These are phyloP conservation scores for Teleiodes luculella DNA, from an alignment of 2,888 invertebrate species.

Conservation along the genomic window DNA sequence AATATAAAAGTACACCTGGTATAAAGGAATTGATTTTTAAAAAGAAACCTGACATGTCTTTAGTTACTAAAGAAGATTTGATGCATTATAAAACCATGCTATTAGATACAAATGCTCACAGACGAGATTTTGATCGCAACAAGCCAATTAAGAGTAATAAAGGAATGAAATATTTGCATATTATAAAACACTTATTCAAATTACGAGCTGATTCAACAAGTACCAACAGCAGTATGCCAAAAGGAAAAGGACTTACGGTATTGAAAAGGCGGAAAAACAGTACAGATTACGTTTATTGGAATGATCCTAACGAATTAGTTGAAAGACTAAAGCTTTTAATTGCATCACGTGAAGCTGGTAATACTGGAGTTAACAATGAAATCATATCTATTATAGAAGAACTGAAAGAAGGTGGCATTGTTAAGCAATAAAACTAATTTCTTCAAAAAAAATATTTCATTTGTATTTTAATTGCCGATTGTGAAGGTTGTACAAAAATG, in stretches of 20 bases:
- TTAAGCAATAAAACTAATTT: constrained; percentile 13
- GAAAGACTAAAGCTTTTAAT: constrained; percentile 24
- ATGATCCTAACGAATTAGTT: constrained; percentile 27
- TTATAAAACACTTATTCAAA: constrained; percentile 10
- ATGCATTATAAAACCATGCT: constrained; percentile 18
- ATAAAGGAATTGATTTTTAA: constrained; percentile 13
- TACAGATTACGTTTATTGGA: constrained; percentile 27
- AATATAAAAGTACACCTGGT: constrained; percentile 12
- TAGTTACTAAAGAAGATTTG: constrained; percentile 13
- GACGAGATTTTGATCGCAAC: constrained; percentile 17
- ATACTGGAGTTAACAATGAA: constrained; percentile 30
- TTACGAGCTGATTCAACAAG: not conserved
- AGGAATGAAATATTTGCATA: constrained; percentile 17
- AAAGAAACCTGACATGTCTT: constrained; percentile 10
- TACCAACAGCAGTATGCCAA: not conserved
- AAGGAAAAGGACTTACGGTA: not conserved
- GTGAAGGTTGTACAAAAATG: too few species aligned
- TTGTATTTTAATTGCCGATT: not conserved
- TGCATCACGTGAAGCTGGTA: constrained; percentile 26
- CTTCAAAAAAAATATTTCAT: not conserved
- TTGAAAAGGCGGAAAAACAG: constrained; percentile 16
- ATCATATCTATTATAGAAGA: constrained; percentile 41
- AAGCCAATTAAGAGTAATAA: constrained; percentile 20
- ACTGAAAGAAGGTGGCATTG: constrained; percentile 24
- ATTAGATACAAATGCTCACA: constrained; percentile 20